Percentiles rank a stretch among this genome's conserved stretches.
Evolutionary conservation across 2,113 vertebrate genomes (phyloP).

Genomic region (Fulmarus glacialis): DNA sequence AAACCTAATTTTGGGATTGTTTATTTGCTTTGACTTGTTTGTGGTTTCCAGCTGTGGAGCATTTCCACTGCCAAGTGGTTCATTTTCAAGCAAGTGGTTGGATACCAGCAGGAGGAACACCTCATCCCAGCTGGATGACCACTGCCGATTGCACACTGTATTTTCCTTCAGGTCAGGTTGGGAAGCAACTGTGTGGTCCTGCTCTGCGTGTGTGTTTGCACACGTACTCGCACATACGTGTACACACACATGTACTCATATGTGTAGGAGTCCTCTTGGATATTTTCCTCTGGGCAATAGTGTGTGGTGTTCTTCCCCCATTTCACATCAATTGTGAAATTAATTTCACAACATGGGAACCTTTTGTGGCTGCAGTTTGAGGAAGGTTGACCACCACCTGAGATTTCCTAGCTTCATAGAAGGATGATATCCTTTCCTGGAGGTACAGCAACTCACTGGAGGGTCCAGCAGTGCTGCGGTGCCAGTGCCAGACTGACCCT

Average conservation of each 20-base stretch:
- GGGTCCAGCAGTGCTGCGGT: background rate
- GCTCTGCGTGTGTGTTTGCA: background rate
- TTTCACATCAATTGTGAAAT: too few species aligned
- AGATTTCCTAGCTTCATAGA: background rate
- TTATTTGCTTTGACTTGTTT: slow-evolving; percentile 16
- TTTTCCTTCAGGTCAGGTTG: background rate
- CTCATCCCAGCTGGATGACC: background rate
- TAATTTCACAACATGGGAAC: background rate
- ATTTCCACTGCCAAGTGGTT: background rate
- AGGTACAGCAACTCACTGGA: background rate
- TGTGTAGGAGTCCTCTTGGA: background rate
- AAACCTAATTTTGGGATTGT: background rate
- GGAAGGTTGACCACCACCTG: background rate
- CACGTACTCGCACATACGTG: fast-evolving
- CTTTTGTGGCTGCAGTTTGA: background rate
- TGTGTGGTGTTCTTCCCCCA: background rate
- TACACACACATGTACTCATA: fast-evolving
- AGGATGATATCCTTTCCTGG: background rate
- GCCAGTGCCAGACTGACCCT: background rate
- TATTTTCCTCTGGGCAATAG: background rate
- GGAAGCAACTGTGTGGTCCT: background rate
- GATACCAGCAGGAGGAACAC: background rate
- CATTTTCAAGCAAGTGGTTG: background rate
- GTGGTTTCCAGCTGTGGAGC: background rate
- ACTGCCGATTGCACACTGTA: background rate